Evolutionary conservation across 1,140 invertebrate species (phyloP).

Genomic region (Sitophilus oryzae): DNA sequence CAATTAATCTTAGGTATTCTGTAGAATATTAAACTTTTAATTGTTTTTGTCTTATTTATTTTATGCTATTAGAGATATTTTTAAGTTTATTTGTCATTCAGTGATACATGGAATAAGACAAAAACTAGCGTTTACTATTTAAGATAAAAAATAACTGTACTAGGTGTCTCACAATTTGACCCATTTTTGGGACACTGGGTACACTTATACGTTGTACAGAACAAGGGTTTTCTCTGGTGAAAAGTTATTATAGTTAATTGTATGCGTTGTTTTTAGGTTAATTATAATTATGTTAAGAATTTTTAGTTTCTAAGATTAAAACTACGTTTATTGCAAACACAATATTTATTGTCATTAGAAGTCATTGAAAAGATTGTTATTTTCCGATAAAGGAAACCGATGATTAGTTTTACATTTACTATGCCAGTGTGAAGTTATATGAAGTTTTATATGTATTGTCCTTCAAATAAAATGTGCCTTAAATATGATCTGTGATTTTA

Average conservation of each 20-base stretch:
- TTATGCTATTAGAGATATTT: too few species aligned
- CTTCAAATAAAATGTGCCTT: neutral
- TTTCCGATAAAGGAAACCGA: neutral
- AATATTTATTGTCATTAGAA: neutral
- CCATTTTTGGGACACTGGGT: conserved; percentile 17
- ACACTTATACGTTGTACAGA: conserved; percentile 13
- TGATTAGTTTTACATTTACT: neutral
- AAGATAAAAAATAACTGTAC: conserved; percentile 6
- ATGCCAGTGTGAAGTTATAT: neutral
- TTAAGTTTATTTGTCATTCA: too few species aligned
- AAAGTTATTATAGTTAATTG: neutral
- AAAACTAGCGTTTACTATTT: too few species aligned
- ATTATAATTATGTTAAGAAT: too few species aligned
- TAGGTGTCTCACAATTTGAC: conserved; percentile 1
- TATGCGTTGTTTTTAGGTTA: neutral
- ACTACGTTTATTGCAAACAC: neutral
- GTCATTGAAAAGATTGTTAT: neutral
- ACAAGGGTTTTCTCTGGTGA: conserved; percentile 7
- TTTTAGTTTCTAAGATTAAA: too few species aligned
- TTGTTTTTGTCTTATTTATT: too few species aligned
- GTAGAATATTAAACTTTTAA: too few species aligned
- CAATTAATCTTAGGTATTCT: too few species aligned
- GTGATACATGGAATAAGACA: too few species aligned
- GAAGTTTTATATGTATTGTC: neutral
- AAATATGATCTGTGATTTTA: neutral